phyloP scores from a whole-genome alignment of 2,888 invertebrate genomes.

The Synanthedon myopaeformis region DNA sequence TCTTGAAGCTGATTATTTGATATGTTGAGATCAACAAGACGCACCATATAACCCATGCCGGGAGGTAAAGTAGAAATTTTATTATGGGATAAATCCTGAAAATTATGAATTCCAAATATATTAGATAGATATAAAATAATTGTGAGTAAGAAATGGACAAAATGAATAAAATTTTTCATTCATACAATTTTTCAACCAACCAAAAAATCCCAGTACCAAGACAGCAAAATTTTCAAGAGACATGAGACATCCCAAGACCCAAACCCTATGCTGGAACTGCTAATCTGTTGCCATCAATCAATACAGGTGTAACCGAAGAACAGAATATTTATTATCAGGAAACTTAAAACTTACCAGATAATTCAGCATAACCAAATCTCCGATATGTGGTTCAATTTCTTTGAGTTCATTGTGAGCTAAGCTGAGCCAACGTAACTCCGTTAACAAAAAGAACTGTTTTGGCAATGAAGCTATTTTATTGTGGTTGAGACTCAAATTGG shows the following conservation, averaged over 20 bases:
- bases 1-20: slow-evolving; percentile 80
- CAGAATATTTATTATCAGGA: neutral
- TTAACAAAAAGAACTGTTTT: slow-evolving; percentile 75
- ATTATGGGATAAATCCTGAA: slow-evolving; percentile 85
- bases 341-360: slow-evolving; percentile 39
- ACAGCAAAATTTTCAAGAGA: too few relatives aligned
- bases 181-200: too few relatives aligned
- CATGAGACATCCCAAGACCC: too few relatives aligned
- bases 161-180: too few relatives aligned
- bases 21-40: slow-evolving; percentile 78
- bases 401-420: slow-evolving; percentile 80
- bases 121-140: too few relatives aligned
- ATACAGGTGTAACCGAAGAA: too few relatives aligned
- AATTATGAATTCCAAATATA: neutral
- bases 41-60: slow-evolving; percentile 86
- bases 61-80: slow-evolving; percentile 78
- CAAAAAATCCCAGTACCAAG: too few relatives aligned
- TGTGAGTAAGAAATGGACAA: too few relatives aligned
- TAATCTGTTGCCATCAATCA: neutral
- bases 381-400: slow-evolving; percentile 77
- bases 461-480: slow-evolving; percentile 76
- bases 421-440: slow-evolving; percentile 77
- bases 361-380: slow-evolving; percentile 81
- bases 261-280: too few relatives aligned
- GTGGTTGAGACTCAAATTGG: slow-evolving; percentile 75